phyloP scores from a whole-genome alignment of 2,888 invertebrate genomes.

The Acheta domesticus region DNA sequence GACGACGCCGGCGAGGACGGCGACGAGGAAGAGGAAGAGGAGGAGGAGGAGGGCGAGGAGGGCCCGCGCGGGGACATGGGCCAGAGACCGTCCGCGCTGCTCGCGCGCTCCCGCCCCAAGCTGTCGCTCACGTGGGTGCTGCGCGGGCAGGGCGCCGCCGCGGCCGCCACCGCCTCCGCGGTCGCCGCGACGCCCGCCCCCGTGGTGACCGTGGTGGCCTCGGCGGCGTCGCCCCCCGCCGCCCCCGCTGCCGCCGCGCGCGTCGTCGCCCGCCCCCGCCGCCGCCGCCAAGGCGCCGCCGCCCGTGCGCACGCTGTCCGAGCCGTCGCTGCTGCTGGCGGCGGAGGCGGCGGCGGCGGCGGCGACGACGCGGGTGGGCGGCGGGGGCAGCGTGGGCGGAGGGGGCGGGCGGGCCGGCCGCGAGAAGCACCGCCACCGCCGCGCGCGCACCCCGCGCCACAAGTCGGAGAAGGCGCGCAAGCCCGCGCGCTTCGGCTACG shows the following conservation, averaged over 20 bases:
- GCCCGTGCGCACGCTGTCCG: conserved; percentile 35
- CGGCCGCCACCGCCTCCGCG: conserved; percentile 28
- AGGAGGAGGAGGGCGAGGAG: conserved; percentile 27
- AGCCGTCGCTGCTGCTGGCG: conserved; percentile 32
- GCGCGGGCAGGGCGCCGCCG: conserved; percentile 44
- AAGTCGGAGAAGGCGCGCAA: conserved; percentile 31
- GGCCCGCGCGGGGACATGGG: conserved; percentile 43
- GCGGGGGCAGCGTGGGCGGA: conserved; percentile 30
- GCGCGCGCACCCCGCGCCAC: conserved; percentile 30
- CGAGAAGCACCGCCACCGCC: conserved; percentile 33
- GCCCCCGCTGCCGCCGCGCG: conserved; percentile 26
- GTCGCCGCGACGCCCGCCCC: conserved; percentile 12
- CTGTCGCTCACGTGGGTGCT: conserved; percentile 74
- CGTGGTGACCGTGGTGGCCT: conserved; percentile 28
- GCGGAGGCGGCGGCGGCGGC: conserved; percentile 21
- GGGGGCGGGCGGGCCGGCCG: conserved; percentile 31
- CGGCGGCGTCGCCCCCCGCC: conserved; percentile 26
- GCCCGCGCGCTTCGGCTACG: conserved; percentile 64
- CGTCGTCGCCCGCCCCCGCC: conserved; percentile 18
- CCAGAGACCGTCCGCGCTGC: conserved; percentile 44
- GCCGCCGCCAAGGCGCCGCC: conserved; percentile 18
- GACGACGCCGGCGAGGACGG: conserved; percentile 25
- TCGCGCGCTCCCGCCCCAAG: conserved; percentile 54
- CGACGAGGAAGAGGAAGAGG: conserved; percentile 28
- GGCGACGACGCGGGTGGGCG: conserved; percentile 31